Evolutionary conservation across 2,888 invertebrate genomes (phyloP).

Genomic region (Eustalomyia histrio): DNA sequence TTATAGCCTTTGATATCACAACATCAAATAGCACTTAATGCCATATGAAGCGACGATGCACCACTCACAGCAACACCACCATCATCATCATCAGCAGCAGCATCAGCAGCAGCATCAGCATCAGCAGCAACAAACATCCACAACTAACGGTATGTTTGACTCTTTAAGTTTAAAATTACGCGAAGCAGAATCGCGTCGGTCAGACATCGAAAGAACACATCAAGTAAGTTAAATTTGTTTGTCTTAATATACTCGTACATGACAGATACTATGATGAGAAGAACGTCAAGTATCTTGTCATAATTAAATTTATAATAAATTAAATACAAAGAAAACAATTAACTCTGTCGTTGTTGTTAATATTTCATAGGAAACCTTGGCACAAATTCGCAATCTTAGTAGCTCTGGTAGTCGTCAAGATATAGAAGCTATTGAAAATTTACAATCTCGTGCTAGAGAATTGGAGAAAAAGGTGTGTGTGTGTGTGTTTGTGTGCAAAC

Average conservation of each 20-base stretch:
- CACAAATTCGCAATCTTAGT: constrained; percentile 82
- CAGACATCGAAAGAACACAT: constrained; percentile 89
- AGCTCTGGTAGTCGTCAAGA: constrained; percentile 81
- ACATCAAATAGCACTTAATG: constrained; percentile 69
- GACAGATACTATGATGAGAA: too few species aligned
- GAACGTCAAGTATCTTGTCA: neutral
- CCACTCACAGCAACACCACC: constrained; percentile 72
- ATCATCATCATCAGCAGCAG: constrained; percentile 68
- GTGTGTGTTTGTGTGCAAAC: constrained; percentile 29
- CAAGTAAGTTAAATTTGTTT: constrained; percentile 74
- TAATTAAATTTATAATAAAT: neutral
- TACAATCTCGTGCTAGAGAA: constrained; percentile 92
- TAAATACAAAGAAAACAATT: neutral
- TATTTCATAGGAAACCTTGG: constrained; percentile 83
- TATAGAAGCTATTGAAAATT: constrained; percentile 85
- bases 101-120: constrained; percentile 72
- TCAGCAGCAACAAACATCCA: constrained; percentile 66
- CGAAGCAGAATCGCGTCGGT: constrained; percentile 88
- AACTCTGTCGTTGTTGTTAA: constrained; percentile 2
- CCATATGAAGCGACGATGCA: constrained; percentile 78
- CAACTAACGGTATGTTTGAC: constrained; percentile 80
- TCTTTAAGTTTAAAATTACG: constrained; percentile 86
- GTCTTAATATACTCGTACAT: too few species aligned
- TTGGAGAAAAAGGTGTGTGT: constrained; percentile 90
- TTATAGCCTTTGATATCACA: constrained; percentile 49